Percentiles rank a stretch among this genome's conserved stretches.
Conservation (phyloP, 2,888 invertebrate species). For the Caenorhabditis sulstoni region DNA sequence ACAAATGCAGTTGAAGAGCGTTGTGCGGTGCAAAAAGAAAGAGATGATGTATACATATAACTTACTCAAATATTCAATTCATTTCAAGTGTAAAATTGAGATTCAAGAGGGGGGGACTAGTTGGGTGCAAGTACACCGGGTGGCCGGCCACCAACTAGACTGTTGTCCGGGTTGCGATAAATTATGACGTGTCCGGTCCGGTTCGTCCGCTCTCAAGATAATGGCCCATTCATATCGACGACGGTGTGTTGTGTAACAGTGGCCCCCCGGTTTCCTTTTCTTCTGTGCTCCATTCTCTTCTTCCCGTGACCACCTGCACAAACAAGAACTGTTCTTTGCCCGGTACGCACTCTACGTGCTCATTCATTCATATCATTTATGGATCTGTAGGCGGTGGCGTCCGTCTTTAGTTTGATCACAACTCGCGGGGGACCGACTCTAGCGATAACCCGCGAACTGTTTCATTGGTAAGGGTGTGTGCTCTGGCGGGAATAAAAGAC, state of each 20-base stretch:
- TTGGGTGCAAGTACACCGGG: neutral
- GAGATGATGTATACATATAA: constrained; percentile 11
- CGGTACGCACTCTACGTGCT: neutral
- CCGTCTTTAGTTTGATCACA: constrained; percentile 26
- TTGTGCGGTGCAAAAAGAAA: neutral
- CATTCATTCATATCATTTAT: constrained; percentile 28
- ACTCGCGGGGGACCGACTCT: neutral
- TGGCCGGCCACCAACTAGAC: neutral
- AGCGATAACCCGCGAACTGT: neutral
- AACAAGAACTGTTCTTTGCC: constrained; percentile 41
- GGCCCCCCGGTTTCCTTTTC: neutral
- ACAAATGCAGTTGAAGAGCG: constrained; percentile 35
- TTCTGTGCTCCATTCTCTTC: constrained; percentile 8
- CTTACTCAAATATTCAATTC: constrained; percentile 10
- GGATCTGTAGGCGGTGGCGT: constrained; percentile 1
- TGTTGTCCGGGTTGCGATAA: constrained; percentile 4
- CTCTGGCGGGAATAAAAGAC: constrained; percentile 4
- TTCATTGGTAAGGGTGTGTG: constrained; percentile 33
- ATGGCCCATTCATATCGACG: neutral
- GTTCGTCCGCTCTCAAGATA: constrained; percentile 9
- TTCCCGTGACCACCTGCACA: constrained; percentile 44
- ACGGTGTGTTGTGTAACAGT: constrained; percentile 22
- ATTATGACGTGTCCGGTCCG: constrained; percentile 18
- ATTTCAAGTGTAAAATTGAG: constrained; percentile 4
- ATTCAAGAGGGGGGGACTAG: neutral